Base-by-base conservation (phyloP, 1,140 invertebrate genomes). In the Aphelinus certus region DNA sequence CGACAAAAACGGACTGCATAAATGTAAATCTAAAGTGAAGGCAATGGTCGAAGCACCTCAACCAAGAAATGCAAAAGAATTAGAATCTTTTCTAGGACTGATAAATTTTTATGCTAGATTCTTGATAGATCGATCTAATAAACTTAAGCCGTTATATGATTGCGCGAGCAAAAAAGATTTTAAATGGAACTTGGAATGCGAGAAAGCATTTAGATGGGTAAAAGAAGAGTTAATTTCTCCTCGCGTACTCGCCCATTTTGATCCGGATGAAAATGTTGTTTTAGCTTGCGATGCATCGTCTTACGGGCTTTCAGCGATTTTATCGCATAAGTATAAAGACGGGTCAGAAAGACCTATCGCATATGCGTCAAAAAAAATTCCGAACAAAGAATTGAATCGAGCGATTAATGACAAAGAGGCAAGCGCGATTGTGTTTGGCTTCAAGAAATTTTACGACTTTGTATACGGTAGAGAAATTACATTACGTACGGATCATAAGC, bases 241-340 rank as follows among this genome's bases (percentile, higher is more conserved):
- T 3, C 61, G 73, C 9, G 55, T 82, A 6, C 71, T 85, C 10
- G 79, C 81, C 2, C 80, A 86, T 71, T 75, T 48, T 51, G 67
- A 87, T 62, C 78, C 82, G 9, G 56, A 74, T 0, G 71, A 77
- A 45, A 65, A 79, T 26, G 57, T 88, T 3, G 64, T 83, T n/a
- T 51, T 88, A 9, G 79, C 81, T 3, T 83, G 82, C 58, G 86
- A 88, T 78, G 84, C 87, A 2, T 84, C 81, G 3, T 51, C 80
- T 0, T 81, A 81, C 74, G 86, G 84, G n/a, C 71, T 88, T 2
- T 84, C 86, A 1, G 78, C 80, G 6, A 82, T 86, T 1, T 64
- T 87, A 3, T 77, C 78, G 7, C 83, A 88, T 74, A 53, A 62
- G 3, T 61, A 78, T 43, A 42, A 68, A 67, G 75, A 87, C 77